phyloP scores from a whole-genome alignment of 2,888 invertebrate genomes.

The Pteria penguin region DNA sequence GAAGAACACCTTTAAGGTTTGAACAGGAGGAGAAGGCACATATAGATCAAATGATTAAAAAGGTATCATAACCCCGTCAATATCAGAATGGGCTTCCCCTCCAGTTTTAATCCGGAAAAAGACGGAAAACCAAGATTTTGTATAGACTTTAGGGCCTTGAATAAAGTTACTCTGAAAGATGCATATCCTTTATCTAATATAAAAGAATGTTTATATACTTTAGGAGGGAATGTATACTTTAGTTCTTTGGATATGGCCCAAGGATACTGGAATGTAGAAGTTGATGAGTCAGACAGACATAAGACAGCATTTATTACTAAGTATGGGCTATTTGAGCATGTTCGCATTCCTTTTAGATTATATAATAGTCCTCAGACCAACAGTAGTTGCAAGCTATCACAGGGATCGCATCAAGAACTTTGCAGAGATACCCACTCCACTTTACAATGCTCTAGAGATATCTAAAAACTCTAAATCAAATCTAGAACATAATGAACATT shows the following conservation, averaged over 20 bases:
- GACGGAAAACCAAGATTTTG: constrained; percentile 42
- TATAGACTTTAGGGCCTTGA: constrained; percentile 39
- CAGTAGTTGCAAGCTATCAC: background rate
- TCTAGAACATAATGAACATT: background rate
- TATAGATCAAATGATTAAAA: background rate
- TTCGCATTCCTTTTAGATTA: background rate
- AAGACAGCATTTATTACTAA: background rate
- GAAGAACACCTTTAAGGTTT: constrained; percentile 24
- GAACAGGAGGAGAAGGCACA: constrained; percentile 26
- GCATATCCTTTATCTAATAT: constrained; percentile 39
- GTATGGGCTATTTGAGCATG: background rate
- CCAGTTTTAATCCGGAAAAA: constrained; percentile 6
- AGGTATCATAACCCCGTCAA: constrained; percentile 9
- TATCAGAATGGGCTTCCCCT: constrained; percentile 4
- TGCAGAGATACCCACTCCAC: background rate
- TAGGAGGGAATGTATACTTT: constrained; percentile 11
- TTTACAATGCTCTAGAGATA: background rate
- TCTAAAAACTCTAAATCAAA: too few relatives aligned
- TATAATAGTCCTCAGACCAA: background rate
- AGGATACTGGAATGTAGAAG: background rate
- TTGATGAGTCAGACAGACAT: background rate
- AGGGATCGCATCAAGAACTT: background rate
- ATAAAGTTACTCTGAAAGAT: constrained; percentile 40
- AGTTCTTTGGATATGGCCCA: constrained; percentile 16
- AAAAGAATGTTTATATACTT: constrained; percentile 36